Evolutionary conservation across 2,113 vertebrate species (phyloP), one percentile per base, ranked within the genome.

Genomic region (Ariopsis seemanni): DNA sequence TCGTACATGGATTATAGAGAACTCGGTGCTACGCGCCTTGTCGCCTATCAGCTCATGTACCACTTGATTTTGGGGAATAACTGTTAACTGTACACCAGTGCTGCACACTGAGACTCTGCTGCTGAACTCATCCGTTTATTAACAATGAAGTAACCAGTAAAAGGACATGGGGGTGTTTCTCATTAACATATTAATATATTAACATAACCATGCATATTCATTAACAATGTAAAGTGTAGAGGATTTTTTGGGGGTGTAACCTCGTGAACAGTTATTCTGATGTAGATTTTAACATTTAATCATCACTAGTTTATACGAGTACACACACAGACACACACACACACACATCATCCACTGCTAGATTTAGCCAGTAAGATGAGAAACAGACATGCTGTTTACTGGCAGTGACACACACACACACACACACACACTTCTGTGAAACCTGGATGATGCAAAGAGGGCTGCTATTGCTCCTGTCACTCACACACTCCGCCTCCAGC

Each of bases 401-500:
- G 83, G 53, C 83, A 85, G 53, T 85, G n/a, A 74, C 20, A 30
- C 17, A 72, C 83, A 84, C 52, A 72, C 83, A 65, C 34, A 65
- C 81, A 63, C 79, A 62, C 58, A 83, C 81, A 83, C 81, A 27
- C 48, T 67, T 60, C 84, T 85, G n/a, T 10, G n/a, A 86, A 86
- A 86, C 27, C 48, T 20, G 55, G 79, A 57, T 87, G 85, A 87
- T 87, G 85, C 65, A 87, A 87, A 72, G 5, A 27, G 11, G 25
- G 30, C 55, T 82, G 78, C 34, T 82, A 27, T 57, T 80, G 50
- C 85, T 86, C 85, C 77, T 57, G 85, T 86, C 77, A 86, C 85
- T 82, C 85, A 86, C 85, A 86, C 75, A 78, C 57, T 85, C 58
- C 65, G 50, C 74, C 53, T 79, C n/a, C 74, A 81, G 77, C 85